Evolutionary conservation across 2,113 vertebrate species (phyloP).

Genomic region (Ia io): DNA sequence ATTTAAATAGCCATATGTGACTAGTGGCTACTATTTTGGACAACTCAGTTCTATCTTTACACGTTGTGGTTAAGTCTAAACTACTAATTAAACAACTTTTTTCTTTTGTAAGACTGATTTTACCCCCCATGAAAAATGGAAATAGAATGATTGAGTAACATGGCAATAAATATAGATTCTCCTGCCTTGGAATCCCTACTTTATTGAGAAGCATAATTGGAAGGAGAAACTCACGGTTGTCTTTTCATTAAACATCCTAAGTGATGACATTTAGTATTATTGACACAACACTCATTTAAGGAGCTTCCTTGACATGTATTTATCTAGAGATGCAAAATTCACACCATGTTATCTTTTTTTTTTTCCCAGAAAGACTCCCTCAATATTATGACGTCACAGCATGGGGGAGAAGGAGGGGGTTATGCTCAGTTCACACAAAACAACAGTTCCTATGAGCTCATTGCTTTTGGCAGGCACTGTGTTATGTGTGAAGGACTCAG

Average conservation of each 20-base stretch:
- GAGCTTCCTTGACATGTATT: not conserved
- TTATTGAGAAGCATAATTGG: not conserved
- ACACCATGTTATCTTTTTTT: not conserved
- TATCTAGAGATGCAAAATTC: not conserved
- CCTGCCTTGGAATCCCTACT: not conserved
- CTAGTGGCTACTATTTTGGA: not conserved
- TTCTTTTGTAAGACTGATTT: not conserved
- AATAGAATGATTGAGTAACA: not conserved
- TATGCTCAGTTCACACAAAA: not conserved
- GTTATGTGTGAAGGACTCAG: not conserved
- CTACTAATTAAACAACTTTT: not conserved
- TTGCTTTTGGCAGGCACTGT: not conserved
- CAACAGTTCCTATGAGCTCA: not conserved
- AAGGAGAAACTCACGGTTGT: not conserved
- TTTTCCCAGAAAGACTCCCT: not conserved
- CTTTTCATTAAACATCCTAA: not conserved
- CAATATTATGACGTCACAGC: not conserved
- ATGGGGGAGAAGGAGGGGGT: not conserved
- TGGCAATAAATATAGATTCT: not conserved
- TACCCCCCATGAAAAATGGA: not conserved
- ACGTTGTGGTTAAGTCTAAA: not conserved
- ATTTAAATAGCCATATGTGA: not conserved
- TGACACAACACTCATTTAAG: not conserved
- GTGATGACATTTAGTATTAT: not conserved
- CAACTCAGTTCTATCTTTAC: not conserved